A percentile compares a stretch with the other conserved stretches of the same genome.
These are phyloP conservation scores for Naso thynnoides DNA, from an alignment of 2,797 vertebrate genomes.

Conservation along the genomic window DNA sequence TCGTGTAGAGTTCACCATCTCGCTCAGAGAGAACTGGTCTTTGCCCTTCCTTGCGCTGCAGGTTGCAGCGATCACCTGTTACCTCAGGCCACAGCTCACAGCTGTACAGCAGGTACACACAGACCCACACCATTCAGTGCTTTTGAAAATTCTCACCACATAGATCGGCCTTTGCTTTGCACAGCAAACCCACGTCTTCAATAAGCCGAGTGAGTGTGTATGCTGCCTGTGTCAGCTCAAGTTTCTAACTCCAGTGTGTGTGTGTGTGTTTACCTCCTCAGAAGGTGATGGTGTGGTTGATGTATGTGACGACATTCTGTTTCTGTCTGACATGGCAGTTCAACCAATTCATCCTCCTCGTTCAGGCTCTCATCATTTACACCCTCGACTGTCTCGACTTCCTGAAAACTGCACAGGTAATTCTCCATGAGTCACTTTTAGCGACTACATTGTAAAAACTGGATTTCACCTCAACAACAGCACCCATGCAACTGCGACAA, in stretches of 20 bases:
- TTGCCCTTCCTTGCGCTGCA: slow-evolving; percentile 95
- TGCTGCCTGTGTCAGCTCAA: not conserved
- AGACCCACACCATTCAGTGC: slow-evolving; percentile 9
- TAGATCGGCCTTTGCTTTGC: not conserved
- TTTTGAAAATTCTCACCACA: not conserved
- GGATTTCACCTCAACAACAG: not conserved
- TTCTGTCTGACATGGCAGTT: slow-evolving; percentile 99
- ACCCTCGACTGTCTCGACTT: slow-evolving; percentile 90
- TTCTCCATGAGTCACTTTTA: too few species aligned
- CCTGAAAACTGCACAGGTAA: slow-evolving; percentile 90
- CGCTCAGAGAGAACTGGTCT: slow-evolving; percentile 98
- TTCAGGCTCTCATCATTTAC: slow-evolving; percentile 93
- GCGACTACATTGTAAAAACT: too few species aligned
- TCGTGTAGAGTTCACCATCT: slow-evolving; percentile 97
- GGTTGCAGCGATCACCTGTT: slow-evolving; percentile 91
- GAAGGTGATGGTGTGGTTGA: slow-evolving; percentile 88
- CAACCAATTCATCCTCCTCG: slow-evolving; percentile 96
- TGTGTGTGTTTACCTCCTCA: slow-evolving; percentile 67
- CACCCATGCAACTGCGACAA: not conserved
- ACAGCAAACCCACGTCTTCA: not conserved
- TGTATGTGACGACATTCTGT: slow-evolving; percentile 92
- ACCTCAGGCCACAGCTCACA: slow-evolving; percentile 88
- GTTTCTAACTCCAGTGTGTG: not conserved
- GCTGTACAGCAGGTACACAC: slow-evolving; percentile 86
- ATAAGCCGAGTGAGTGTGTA: not conserved